phyloP scores from a whole-genome alignment of 2,888 invertebrate species.

The Dusona sp. region DNA sequence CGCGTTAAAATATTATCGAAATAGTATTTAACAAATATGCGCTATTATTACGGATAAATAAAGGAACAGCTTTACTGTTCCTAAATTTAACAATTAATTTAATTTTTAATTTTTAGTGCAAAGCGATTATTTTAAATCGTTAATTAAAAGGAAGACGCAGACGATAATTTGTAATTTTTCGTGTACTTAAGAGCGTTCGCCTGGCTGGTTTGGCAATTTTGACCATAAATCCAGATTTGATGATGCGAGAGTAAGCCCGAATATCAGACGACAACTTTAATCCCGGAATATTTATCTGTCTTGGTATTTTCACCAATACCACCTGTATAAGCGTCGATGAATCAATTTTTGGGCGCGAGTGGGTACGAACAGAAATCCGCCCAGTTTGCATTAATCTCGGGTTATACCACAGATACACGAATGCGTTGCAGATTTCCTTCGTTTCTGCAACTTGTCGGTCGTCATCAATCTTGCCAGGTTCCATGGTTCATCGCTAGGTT shows the following conservation, averaged over 20 bases:
- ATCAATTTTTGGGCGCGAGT: conserved; percentile 50
- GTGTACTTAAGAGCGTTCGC: not conserved
- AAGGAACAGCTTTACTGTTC: not conserved
- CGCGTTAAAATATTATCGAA: not conserved
- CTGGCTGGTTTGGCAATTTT: conserved; percentile 5
- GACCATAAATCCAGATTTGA: conserved; percentile 45
- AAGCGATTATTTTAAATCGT: not conserved
- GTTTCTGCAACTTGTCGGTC: conserved; percentile 22
- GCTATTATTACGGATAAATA: not conserved
- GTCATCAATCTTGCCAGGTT: conserved; percentile 14
- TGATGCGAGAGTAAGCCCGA: conserved; percentile 9
- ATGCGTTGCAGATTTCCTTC: conserved; percentile 41
- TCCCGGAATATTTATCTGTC: conserved; percentile 48
- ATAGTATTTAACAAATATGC: not conserved
- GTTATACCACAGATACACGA: conserved; percentile 29
- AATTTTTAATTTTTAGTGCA: not conserved
- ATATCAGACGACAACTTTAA: conserved; percentile 51
- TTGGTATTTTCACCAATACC: conserved; percentile 18
- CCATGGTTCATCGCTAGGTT: conserved; percentile 29
- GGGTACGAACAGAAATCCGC: conserved; percentile 25
- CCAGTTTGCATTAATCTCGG: conserved; percentile 50
- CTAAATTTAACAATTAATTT: too few relatives aligned
- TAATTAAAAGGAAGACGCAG: not conserved
- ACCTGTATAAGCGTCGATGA: conserved; percentile 32
- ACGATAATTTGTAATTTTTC: not conserved